These are phyloP conservation scores for Petrophora chlorosata DNA, from an alignment of 2,888 invertebrate species.

Conservation along the genomic window DNA sequence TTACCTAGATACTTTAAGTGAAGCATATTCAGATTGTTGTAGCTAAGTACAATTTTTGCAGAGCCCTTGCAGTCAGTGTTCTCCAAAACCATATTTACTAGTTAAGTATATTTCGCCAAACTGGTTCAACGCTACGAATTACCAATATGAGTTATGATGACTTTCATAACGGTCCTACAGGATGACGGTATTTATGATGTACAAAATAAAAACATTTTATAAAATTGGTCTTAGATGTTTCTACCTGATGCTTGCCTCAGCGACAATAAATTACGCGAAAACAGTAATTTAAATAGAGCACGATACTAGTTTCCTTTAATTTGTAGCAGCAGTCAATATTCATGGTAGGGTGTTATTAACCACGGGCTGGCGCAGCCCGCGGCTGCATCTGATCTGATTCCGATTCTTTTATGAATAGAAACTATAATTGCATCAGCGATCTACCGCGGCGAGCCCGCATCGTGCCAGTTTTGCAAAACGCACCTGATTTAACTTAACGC, in stretches of 20 bases:
- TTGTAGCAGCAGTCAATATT: conserved; percentile 75
- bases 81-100: conserved; percentile 14
- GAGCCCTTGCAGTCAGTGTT: background rate
- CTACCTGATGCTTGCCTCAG: conserved; percentile 17
- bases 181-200: conserved; percentile 37
- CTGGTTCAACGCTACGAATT: conserved; percentile 49
- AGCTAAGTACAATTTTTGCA: too few species aligned
- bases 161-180: conserved; percentile 47
- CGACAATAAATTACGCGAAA: conserved; percentile 56
- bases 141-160: conserved; percentile 56
- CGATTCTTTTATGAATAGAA: conserved; percentile 77
- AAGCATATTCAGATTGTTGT: too few species aligned
- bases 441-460: conserved; percentile 43
- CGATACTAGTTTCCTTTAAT: conserved; percentile 71
- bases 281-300: conserved; percentile 68
- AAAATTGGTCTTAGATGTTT: conserved; percentile 15
- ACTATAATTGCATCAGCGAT: conserved; percentile 68
- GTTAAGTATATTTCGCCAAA: conserved; percentile 56
- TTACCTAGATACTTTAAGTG: too few species aligned
- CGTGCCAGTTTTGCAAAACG: conserved; percentile 58
- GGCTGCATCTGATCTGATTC: conserved; percentile 72
- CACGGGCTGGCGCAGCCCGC: conserved; percentile 61
- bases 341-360: conserved; percentile 75
- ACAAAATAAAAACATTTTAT: conserved; percentile 31
- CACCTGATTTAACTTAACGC: conserved; percentile 65